Evolutionary conservation across 2,113 vertebrate genomes (phyloP).

Genomic region (Nipponia nippon): DNA sequence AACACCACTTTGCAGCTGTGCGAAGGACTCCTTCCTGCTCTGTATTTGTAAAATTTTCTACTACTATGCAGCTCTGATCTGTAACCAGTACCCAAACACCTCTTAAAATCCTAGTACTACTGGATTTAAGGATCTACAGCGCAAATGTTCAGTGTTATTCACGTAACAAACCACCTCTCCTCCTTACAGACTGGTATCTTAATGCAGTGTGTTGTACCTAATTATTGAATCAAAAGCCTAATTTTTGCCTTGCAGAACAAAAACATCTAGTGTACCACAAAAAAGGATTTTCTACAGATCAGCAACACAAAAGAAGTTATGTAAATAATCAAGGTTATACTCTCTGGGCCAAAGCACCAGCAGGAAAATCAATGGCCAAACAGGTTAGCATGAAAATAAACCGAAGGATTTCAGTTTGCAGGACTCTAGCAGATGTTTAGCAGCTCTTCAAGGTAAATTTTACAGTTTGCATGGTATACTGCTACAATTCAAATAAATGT

Average conservation of each 20-base stretch:
- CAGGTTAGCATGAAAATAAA: neutral
- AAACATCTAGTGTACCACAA: neutral
- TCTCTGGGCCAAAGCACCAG: neutral
- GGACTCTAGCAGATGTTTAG: neutral
- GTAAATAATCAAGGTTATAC: neutral
- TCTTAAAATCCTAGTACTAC: neutral
- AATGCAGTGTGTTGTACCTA: rapidly evolving
- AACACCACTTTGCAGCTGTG: neutral
- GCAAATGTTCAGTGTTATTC: neutral
- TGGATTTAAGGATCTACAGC: neutral
- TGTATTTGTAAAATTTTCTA: neutral
- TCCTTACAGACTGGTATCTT: neutral
- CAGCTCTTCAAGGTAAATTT: neutral
- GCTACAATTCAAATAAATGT: neutral
- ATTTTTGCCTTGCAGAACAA: neutral
- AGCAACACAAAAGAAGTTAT: neutral
- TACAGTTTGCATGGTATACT: neutral
- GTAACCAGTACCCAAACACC: neutral
- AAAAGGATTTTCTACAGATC: neutral
- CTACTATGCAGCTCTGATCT: neutral
- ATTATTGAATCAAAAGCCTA: rapidly evolving
- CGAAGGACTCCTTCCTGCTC: neutral
- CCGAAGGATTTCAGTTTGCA: neutral
- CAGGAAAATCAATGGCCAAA: neutral
- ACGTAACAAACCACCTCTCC: neutral